Conservation (phyloP, 2,113 vertebrate species). For the Helogale parvula region DNA sequence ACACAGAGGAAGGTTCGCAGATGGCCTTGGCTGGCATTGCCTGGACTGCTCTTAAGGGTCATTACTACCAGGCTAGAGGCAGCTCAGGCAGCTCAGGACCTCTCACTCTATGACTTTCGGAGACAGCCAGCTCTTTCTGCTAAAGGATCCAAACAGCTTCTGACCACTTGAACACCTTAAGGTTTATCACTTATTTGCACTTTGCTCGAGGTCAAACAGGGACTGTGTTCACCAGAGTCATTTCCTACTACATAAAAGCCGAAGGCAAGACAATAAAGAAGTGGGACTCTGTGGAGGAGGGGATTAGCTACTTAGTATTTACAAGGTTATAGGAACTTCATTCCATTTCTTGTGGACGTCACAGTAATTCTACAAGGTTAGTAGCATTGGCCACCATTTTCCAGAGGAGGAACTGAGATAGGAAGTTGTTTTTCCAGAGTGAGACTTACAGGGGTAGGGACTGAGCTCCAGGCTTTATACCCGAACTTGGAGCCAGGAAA, state of each 20-base stretch:
- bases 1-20: accelerated
- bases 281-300: not conserved
- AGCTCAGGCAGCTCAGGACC: not conserved
- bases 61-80: too few species aligned
- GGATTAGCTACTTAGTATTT: not conserved
- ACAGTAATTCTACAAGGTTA: not conserved
- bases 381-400: not conserved
- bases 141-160: not conserved
- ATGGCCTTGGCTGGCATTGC: accelerated
- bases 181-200: conserved; percentile 61
- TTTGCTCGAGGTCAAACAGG: conserved; percentile 54
- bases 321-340: conserved; percentile 53
- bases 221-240: conserved; percentile 55
- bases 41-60: not conserved
- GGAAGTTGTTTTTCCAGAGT: not conserved
- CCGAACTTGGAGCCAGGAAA: not conserved
- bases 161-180: not conserved
- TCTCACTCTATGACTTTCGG: not conserved
- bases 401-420: conserved; percentile 6
- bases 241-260: conserved; percentile 62
- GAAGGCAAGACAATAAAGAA: conserved; percentile 50
- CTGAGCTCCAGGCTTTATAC: not conserved
- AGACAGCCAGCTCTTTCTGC: not conserved
- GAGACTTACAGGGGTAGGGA: not conserved
- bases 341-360: not conserved